Conservation (phyloP, 2,113 vertebrate genomes). For the Lonchura striata region DNA sequence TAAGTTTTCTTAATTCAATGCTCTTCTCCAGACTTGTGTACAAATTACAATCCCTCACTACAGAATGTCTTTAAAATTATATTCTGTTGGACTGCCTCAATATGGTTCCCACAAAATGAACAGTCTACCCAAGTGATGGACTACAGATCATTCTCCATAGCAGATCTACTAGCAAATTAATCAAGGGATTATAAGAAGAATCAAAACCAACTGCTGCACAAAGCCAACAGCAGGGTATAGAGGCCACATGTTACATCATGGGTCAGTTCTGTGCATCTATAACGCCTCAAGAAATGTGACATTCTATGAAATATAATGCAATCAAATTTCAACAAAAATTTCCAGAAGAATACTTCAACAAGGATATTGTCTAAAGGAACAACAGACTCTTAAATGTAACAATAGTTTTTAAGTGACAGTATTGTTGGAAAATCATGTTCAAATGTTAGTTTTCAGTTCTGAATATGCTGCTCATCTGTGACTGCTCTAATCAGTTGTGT, state of each 20-base stretch:
- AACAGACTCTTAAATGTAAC: neutral
- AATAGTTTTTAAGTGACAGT: neutral
- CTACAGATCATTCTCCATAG: neutral
- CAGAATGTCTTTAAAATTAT: slow-evolving; percentile 8
- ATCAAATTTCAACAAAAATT: neutral
- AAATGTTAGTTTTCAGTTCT: neutral
- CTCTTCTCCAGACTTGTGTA: slow-evolving; percentile 69
- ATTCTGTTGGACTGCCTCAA: neutral
- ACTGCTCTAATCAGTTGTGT: neutral
- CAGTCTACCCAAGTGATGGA: slow-evolving; percentile 4
- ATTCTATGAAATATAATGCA: neutral
- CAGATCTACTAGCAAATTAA: neutral
- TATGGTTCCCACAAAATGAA: slow-evolving; percentile 14
- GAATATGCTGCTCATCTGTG: neutral
- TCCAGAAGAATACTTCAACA: neutral
- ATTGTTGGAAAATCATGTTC: neutral
- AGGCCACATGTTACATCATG: neutral
- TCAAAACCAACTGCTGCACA: neutral
- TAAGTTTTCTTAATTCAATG: slow-evolving; percentile 78
- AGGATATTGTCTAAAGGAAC: neutral
- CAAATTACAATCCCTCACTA: slow-evolving; percentile 55
- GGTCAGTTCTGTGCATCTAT: neutral
- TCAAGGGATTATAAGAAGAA: neutral
- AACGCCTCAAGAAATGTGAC: neutral
- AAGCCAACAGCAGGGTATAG: neutral